These are phyloP conservation scores for Pseudotriccus pelzelni DNA, from an alignment of 2,797 vertebrate genomes.

Conservation along the genomic window DNA sequence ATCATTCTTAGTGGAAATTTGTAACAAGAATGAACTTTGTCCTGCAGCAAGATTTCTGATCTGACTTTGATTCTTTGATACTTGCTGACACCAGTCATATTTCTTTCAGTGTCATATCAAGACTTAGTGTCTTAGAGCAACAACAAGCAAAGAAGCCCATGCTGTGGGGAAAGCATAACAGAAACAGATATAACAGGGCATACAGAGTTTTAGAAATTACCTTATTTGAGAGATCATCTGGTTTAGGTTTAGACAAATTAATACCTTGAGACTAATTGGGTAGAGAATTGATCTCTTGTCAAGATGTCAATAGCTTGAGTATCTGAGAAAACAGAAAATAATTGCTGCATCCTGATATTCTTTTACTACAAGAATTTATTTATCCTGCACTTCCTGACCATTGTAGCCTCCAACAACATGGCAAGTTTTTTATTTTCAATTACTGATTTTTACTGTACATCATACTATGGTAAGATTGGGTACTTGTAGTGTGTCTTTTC, in stretches of 20 bases:
- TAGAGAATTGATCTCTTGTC: neutral
- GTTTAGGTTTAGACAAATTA: neutral
- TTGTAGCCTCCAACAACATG: neutral
- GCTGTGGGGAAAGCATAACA: neutral
- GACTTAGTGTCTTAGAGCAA: neutral
- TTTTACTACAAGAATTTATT: neutral
- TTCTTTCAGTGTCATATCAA: neutral
- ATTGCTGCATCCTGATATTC: neutral
- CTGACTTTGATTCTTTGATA: conserved; percentile 13
- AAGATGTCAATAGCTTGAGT: neutral
- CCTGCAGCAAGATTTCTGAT: conserved; percentile 44
- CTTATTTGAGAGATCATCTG: neutral
- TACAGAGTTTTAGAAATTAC: neutral
- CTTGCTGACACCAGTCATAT: conserved; percentile 14
- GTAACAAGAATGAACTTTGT: neutral
- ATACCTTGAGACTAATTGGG: neutral
- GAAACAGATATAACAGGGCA: neutral
- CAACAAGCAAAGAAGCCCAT: neutral
- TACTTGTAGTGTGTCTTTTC: neutral
- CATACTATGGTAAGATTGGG: neutral
- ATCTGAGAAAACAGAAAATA: neutral
- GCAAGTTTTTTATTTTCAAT: conserved; percentile 1
- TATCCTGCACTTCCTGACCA: neutral
- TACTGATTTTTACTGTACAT: neutral
- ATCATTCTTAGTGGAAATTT: neutral